Base-by-base conservation (phyloP, 1,140 invertebrate species). In the Eriocheir sinensis region DNA sequence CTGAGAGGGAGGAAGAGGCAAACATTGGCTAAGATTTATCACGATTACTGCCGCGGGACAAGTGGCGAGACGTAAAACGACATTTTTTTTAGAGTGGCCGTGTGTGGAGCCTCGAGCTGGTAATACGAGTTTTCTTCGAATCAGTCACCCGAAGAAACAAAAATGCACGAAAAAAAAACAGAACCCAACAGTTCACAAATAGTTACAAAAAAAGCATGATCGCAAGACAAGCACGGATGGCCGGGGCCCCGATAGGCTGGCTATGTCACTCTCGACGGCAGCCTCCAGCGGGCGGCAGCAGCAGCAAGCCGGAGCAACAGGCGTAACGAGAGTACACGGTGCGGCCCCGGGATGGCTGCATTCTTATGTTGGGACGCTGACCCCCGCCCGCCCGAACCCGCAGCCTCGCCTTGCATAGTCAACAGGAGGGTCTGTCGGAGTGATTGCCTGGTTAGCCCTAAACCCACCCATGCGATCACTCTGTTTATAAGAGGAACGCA, bases 361-460 rank as follows among this genome's bases (percentile, higher is more conserved):
- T 72, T 72, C 60, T 72, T 72, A 72, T 72, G 21, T 72, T n/a
- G 60, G 27, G 60, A 72, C 60, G 60, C 60, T 72, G 60, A 72
- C 60, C 21, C 60, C 60, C 60, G 27, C 60, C 60, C 1, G 1
- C 60, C 27, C 27, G 60, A n/a, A 72, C 60, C 60, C 60, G 60
- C 60, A 72, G 21, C 60, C n/a, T n/a, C 60, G 12, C n/a, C 21
- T 72, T 72, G 60, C 60, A 72, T 72, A 72, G 60, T 72, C 60
- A 72, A 72, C 60, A 4, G 4, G 27, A 21, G 27, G n/a, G n/a
- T 3, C 27, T 72, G 60, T 21, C 17, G 60, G n/a, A n/a, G 60
- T 72, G 60, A n/a, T 72, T n/a, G 12, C 60, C 6, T 72, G 60
- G 12, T 72, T 72, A 27, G n/a, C 60, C 21, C 6, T n/a, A 72